Evolutionary conservation across 92 coral and sea anemone genomes (phyloP).

Genomic region (Pocillopora meandrina): DNA sequence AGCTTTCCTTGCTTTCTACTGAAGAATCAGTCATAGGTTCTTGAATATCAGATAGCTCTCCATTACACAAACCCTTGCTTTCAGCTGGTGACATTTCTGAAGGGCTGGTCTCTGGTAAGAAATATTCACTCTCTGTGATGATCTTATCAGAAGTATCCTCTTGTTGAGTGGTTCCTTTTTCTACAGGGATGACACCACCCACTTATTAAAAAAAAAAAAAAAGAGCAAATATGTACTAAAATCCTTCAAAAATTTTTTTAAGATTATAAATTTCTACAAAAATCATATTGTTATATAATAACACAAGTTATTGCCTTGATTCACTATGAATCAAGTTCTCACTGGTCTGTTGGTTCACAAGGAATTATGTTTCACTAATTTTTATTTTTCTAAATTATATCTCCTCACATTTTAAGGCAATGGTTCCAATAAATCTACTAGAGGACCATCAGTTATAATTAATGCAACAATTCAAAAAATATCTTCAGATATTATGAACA

Average conservation of each 20-base stretch:
- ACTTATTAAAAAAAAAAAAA: neutral
- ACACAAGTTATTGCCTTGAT: neutral
- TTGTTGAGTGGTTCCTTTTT: neutral
- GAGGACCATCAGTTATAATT: too few relatives aligned
- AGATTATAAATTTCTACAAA: neutral
- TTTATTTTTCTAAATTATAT: too few relatives aligned
- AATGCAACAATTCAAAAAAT: too few relatives aligned
- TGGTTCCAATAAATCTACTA: too few relatives aligned
- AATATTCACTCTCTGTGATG: neutral
- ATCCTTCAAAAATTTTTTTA: neutral
- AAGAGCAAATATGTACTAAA: neutral
- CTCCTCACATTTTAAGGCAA: too few relatives aligned
- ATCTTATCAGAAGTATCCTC: neutral
- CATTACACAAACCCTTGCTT: neutral
- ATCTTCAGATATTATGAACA: too few relatives aligned
- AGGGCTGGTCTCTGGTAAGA: neutral
- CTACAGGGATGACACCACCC: neutral
- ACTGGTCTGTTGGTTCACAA: too few relatives aligned
- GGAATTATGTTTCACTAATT: too few relatives aligned
- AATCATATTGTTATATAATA: too few relatives aligned
- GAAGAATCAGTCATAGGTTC: neutral
- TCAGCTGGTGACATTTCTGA: neutral
- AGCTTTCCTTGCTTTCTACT: neutral
- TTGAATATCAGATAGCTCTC: neutral
- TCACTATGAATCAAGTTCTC: too few relatives aligned